Base-by-base conservation (phyloP, 2,888 invertebrate genomes). In the Hemithea aestivaria region DNA sequence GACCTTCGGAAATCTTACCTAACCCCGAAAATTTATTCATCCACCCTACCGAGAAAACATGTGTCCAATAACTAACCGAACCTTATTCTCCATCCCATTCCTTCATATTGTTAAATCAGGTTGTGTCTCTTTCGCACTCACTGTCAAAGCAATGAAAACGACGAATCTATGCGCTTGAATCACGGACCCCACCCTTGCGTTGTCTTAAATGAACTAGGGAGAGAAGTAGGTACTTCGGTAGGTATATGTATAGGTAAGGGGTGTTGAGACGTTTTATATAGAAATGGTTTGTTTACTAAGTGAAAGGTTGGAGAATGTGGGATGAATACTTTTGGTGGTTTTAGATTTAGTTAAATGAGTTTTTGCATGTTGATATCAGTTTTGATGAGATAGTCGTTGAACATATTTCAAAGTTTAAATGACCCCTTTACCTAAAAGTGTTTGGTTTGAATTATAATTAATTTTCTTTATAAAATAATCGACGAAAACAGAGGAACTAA, bases 91-190 rank as follows among this genome's bases (percentile, higher is more conserved):
- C 51, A 45, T 77, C 72, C 58, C 66, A 56, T 58, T 77, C 63
- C 46, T 62, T 45, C 79, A 43, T 56, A 61, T 51, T 55, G 55
- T 62, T 51, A 62, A 61, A 52, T 54, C 51, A 54, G 45, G 35
- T 37, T 42, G 54, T 54, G 6, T 75, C 76, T 52, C 65, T 36
- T 56, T 83, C 71, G 40, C 74, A 71, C 81, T 40, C 67, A 72
- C 73, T 71, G 78, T 73, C 68, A 70, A 74, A 73, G 75, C 76
- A 77, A 77, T 79, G 83, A 81, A 82, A 84, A 78, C 70, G 71
- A 73, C 73, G 81, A 83, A 83, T 83, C 83, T 79, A 80, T 82
- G 78, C 75, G 78, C 66, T 73, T 75, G 83, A 82, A 83, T 84
- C 84, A 79, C 82, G 63, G 77, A 60, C 72, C 77, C 75, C 66